Base-by-base conservation (phyloP, 1,140 invertebrate species). In the Conus betulinus region DNA sequence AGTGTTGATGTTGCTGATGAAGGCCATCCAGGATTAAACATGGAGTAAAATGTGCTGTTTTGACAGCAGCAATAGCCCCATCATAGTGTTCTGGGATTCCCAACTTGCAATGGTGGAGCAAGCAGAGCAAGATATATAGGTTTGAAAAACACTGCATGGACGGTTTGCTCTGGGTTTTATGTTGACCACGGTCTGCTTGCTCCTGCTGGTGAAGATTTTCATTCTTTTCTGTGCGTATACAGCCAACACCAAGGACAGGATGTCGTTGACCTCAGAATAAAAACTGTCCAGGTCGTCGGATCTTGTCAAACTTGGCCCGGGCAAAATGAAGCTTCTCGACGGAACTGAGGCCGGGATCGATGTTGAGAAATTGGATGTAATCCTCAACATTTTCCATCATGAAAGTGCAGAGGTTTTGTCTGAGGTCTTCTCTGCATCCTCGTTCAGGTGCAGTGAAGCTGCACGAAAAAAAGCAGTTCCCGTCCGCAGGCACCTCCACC, bases 1-100 rank as follows among this genome's bases (percentile, higher is more conserved):
- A 25, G 82, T 84, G 82, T 55, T 84, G 82, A 52, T 84, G 82
- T 23, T 84, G 82, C 53, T 84, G 82, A 52, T 55, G 82, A 63
- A 57, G 82, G 53, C 76, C 76, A 78, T 51, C n/a, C 76, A 39
- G 76, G 76, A 78, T 78, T 78, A 23, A 78, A 78, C 76, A 51
- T 27, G 25, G 76, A 78, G 25, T 78, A 51, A n/a, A n/a, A 78
- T 78, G 76, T 78, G 76, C 76, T 78, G 76, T n/a, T 78, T 78
- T 78, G 7, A 78, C 76, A 78, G 76, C 76, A 78, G n/a, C n/a
- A 78, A 51, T n/a, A 51, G 76, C 76, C n/a, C 76, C 76, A 78
- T 78, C 76, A 51, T 78, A 78, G 39, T 78, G 76, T 25, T 78
- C 76, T 27, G 76, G 25, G 39, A 78, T 39, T 0, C 76, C 76